Percentiles rank a stretch among this genome's conserved stretches.
Evolutionary conservation across 2,888 invertebrate species (phyloP).

Genomic region (Ectobius pallidus): DNA sequence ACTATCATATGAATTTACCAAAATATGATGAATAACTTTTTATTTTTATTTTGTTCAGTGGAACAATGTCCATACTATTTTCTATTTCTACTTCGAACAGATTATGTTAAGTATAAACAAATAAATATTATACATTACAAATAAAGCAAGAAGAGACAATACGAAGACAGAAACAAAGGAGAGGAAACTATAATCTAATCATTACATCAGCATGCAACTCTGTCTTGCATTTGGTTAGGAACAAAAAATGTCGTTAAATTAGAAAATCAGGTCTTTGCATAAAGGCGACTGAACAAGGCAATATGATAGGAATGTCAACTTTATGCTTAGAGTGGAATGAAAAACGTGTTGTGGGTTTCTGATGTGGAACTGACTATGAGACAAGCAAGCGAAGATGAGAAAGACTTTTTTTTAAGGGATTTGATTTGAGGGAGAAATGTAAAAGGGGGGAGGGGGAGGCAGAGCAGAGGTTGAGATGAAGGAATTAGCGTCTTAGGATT

Average conservation of each 20-base stretch:
- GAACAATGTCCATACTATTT: no score
- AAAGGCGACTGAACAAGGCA: not conserved
- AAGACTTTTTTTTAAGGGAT: not conserved
- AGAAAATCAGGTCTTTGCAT: not conserved
- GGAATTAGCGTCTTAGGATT: conserved; percentile 20
- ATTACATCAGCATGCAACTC: not conserved
- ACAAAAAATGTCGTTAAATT: conserved; percentile 1
- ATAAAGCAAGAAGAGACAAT: not conserved
- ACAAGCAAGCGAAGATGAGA: not conserved
- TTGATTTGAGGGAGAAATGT: not conserved
- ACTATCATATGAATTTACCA: no score
- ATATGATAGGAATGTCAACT: not conserved
- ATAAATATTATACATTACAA: no score
- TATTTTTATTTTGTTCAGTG: no score
- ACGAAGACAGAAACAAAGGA: not conserved
- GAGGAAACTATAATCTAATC: not conserved
- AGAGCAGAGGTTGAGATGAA: conserved; percentile 1
- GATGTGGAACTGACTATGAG: conserved; percentile 1
- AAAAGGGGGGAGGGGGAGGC: not conserved
- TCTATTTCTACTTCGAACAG: no score
- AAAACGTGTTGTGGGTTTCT: conserved; percentile 4
- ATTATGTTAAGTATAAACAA: no score
- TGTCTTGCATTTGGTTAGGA: not conserved
- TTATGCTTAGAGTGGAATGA: not conserved
- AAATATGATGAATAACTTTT: no score